Evolutionary conservation across 2,113 vertebrate species (phyloP).

Genomic region (Pelvicachromis taeniatus): DNA sequence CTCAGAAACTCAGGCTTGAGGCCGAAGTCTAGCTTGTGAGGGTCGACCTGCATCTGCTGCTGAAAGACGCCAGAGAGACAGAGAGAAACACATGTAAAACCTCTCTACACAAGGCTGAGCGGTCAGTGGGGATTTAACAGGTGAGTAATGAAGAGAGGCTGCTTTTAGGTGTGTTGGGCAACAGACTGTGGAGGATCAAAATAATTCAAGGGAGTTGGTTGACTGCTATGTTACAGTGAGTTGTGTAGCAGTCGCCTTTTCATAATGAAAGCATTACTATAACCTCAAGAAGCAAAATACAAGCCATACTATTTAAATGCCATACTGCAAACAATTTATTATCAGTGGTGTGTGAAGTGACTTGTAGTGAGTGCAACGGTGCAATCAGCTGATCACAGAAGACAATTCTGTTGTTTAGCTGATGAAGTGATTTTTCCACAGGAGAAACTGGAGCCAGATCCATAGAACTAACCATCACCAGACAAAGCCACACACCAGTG

Average conservation of each 20-base stretch:
- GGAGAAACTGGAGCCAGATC: background rate
- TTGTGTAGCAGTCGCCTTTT: background rate
- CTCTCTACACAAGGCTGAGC: background rate
- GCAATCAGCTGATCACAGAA: background rate
- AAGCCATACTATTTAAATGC: background rate
- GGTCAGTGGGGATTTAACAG: background rate
- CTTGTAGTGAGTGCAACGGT: background rate
- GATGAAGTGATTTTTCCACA: background rate
- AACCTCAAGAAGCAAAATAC: background rate
- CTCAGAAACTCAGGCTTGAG: conserved; percentile 95
- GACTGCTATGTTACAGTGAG: background rate
- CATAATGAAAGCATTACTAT: background rate
- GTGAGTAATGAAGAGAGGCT: background rate
- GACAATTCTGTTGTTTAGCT: background rate
- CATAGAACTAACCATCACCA: background rate
- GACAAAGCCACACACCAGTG: background rate
- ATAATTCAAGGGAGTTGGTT: background rate
- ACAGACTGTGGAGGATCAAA: background rate
- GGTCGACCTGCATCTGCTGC: conserved; percentile 99
- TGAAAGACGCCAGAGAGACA: conserved; percentile 67
- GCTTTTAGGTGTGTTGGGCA: rapidly evolving
- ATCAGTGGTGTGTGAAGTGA: background rate
- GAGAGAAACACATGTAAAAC: conserved; percentile 50
- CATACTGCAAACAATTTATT: background rate
- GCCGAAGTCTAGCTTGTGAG: conserved; percentile 97